Evolutionary conservation across 2,797 vertebrate species (phyloP).

Genomic region (Amphiprion clarkii): DNA sequence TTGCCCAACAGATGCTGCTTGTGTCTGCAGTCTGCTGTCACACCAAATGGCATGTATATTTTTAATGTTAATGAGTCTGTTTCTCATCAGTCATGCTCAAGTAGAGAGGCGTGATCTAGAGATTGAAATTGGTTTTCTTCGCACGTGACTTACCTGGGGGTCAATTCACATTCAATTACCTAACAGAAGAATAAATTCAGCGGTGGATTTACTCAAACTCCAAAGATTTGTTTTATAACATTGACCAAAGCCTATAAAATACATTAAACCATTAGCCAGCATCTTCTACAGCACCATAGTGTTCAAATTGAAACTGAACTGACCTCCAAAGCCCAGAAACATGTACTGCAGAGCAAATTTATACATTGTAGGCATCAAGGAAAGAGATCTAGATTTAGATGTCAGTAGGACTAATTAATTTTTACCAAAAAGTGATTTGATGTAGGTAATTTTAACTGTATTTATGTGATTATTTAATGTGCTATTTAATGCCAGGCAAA

Average conservation of each 20-base stretch:
- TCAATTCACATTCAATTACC: conserved; percentile 34
- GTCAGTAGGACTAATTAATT: conserved; percentile 16
- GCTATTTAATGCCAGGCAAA: conserved; percentile 58
- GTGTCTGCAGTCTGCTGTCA: conserved; percentile 60
- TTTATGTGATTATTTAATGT: conserved; percentile 71
- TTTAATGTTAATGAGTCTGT: conserved; percentile 32
- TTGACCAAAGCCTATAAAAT: conserved; percentile 13
- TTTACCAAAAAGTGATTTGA: conserved; percentile 1
- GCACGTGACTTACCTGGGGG: conserved; percentile 25
- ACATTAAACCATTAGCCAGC: not conserved
- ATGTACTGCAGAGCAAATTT: conserved; percentile 43
- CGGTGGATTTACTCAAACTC: conserved; percentile 4
- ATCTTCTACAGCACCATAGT: conserved; percentile 7
- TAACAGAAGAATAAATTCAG: not conserved
- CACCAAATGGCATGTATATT: conserved; percentile 34
- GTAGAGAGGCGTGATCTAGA: conserved; percentile 8
- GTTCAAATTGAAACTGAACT: conserved; percentile 22
- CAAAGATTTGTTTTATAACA: conserved; percentile 21
- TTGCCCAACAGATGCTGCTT: conserved; percentile 2
- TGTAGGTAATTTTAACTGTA: conserved; percentile 33
- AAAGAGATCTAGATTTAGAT: conserved; percentile 24
- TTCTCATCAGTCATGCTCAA: conserved; percentile 29
- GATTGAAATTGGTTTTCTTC: not conserved
- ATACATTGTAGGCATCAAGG: conserved; percentile 10
- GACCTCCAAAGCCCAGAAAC: conserved; percentile 20